These are phyloP conservation scores for Schizotus pectinicornis DNA, from an alignment of 2,888 invertebrate genomes.

Conservation along the genomic window DNA sequence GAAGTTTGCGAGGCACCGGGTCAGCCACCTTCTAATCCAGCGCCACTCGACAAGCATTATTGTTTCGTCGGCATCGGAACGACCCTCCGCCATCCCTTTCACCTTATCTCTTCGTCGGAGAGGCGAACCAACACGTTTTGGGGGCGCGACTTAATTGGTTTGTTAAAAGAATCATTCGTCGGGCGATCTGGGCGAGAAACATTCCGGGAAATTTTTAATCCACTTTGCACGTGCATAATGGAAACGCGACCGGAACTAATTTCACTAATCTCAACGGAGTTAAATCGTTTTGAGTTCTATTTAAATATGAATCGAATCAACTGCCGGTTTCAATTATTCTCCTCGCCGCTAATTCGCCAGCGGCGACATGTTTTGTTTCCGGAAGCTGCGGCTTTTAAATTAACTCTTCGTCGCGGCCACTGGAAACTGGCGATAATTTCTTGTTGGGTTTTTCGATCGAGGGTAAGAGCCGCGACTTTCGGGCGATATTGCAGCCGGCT, in stretches of 20 bases:
- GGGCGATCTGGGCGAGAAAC: conserved; percentile 31
- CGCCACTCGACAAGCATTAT: conserved; percentile 36
- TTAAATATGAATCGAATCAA: conserved; percentile 27
- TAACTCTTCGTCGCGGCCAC: no score
- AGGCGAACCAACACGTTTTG: conserved; percentile 31
- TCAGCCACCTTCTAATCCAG: conserved; percentile 34
- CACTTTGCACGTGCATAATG: conserved; percentile 36
- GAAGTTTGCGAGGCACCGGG: conserved; percentile 14
- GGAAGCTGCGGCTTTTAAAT: no score
- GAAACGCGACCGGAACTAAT: conserved; percentile 36
- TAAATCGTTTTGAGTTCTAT: conserved; percentile 37
- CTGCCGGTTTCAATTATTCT: no score
- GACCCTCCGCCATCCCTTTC: conserved; percentile 11
- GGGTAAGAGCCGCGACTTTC: no score
- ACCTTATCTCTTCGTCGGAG: conserved; percentile 14
- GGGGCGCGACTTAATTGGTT: conserved; percentile 38
- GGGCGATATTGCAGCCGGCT: no score
- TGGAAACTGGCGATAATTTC: no score
- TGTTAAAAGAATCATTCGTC: conserved; percentile 35
- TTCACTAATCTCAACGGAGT: conserved; percentile 39
- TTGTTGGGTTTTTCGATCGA: no score
- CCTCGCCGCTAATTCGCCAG: no score
- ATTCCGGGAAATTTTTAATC: conserved; percentile 34
- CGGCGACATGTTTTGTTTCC: no score
- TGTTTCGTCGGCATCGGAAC: conserved; percentile 35